phyloP scores from a whole-genome alignment of 2,797 vertebrate genomes.

The Dendrocincla tyrannina region DNA sequence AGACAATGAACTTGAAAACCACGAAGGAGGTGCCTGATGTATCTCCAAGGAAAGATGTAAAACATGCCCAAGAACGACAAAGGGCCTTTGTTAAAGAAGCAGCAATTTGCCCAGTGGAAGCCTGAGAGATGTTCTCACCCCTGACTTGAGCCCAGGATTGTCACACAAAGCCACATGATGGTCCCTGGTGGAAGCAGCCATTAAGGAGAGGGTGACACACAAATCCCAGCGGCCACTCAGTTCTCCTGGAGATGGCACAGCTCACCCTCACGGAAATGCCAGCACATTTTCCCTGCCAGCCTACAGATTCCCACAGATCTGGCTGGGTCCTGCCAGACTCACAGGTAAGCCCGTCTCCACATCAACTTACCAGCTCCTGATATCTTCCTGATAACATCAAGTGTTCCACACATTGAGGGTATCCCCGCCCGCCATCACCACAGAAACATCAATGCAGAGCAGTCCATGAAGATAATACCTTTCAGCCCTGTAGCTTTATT shows the following conservation, averaged over 20 bases:
- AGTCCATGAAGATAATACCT: background rate
- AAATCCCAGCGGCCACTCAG: background rate
- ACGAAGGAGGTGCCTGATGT: background rate
- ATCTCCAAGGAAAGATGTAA: conserved; percentile 28
- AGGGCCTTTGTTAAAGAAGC: conserved; percentile 29
- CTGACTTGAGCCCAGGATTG: background rate
- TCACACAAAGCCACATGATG: background rate
- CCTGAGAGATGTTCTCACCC: background rate
- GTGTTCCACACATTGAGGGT: background rate
- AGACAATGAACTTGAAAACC: conserved; percentile 34
- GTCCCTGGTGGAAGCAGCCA: background rate
- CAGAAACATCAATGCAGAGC: background rate
- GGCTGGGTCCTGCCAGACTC: background rate
- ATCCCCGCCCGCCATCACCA: background rate
- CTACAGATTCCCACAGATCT: background rate
- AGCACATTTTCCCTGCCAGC: background rate
- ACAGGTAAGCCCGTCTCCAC: background rate
- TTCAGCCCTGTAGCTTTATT: background rate
- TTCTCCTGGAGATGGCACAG: background rate
- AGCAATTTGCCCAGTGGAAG: background rate
- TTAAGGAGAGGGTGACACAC: background rate
- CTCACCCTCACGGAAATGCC: background rate
- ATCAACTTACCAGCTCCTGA: background rate
- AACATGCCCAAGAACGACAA: conserved; percentile 10
- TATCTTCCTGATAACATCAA: background rate